Percentiles rank a stretch among this genome's conserved stretches.
Evolutionary conservation across 1,140 invertebrate genomes (phyloP).

Genomic region (Orchesella cincta): DNA sequence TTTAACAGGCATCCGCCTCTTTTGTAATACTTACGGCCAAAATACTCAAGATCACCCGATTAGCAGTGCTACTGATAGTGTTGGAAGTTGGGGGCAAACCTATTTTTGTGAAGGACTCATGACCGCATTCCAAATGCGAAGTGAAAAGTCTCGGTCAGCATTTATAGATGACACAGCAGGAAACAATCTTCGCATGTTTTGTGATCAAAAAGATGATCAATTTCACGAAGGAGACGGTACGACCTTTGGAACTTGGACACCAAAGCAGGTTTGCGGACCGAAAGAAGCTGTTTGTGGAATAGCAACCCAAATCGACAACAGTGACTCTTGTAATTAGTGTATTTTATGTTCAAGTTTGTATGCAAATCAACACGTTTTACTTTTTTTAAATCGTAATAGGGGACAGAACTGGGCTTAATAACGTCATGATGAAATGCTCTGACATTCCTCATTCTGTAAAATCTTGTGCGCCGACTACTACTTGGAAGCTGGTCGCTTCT

Average conservation of each 20-base stretch:
- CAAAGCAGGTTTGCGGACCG: not conserved
- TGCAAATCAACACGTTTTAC: not conserved
- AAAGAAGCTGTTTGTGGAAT: not conserved
- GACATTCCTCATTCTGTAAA: not conserved
- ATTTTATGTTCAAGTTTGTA: not conserved
- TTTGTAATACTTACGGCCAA: not conserved
- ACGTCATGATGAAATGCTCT: not conserved
- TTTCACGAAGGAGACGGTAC: not conserved
- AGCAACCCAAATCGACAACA: not conserved
- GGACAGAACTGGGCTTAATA: not conserved
- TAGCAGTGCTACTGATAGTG: not conserved
- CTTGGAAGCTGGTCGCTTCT: not conserved
- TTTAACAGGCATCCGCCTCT: not conserved
- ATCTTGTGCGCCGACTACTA: not conserved
- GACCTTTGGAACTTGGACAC: not conserved
- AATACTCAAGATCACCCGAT: not conserved
- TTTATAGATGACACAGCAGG: slow-evolving; percentile 17
- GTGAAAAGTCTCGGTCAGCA: not conserved
- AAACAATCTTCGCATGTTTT: slow-evolving; percentile 5
- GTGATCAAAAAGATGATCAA: not conserved
- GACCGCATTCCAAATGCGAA: slow-evolving; percentile 4
- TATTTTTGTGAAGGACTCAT: not conserved
- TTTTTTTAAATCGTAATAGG: not conserved
- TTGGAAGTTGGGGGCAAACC: slow-evolving; percentile 3
- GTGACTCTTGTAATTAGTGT: not conserved